Conservation (phyloP, 2,113 vertebrate species). For the Trichomycterus rosablanca region DNA sequence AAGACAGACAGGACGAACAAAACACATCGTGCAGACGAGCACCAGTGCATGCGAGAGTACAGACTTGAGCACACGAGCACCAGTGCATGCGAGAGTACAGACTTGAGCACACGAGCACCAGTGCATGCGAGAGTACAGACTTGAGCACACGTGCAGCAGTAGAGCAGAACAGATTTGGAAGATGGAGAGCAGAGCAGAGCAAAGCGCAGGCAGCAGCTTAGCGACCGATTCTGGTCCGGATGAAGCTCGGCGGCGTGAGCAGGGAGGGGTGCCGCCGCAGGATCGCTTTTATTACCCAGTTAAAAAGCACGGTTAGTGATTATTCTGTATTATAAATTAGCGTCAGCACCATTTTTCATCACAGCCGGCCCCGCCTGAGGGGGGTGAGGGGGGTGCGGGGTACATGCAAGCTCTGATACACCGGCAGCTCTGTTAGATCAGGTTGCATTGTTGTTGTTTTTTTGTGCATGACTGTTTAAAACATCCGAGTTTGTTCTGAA, state of each 20-base stretch:
- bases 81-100: conserved; percentile 9
- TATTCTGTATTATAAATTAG: conserved; percentile 31
- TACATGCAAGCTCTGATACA: conserved; percentile 44
- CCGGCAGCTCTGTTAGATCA: conserved; percentile 39
- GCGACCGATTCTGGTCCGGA: conserved; percentile 58
- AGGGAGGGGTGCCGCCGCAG: conserved; percentile 12
- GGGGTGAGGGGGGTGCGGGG: conserved; percentile 26
- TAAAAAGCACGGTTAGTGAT: conserved; percentile 56
- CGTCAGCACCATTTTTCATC: conserved; percentile 43
- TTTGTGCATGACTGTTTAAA: conserved; percentile 58
- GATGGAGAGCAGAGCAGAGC: conserved; percentile 38
- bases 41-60: conserved; percentile 5
- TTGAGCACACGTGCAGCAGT: conserved; percentile 24
- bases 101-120: conserved; percentile 3
- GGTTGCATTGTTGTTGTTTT: conserved; percentile 50
- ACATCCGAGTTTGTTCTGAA: background rate
- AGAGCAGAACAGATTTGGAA: conserved; percentile 4
- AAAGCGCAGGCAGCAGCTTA: conserved; percentile 56
- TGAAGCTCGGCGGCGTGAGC: conserved; percentile 36
- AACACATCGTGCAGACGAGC: too few relatives aligned
- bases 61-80: too few relatives aligned
- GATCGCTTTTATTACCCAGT: background rate
- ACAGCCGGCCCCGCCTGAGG: conserved; percentile 36
- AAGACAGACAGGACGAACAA: conserved; percentile 3
- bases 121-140: background rate